Base-by-base conservation (phyloP, 2,888 invertebrate species). In the Andrena minutula region DNA sequence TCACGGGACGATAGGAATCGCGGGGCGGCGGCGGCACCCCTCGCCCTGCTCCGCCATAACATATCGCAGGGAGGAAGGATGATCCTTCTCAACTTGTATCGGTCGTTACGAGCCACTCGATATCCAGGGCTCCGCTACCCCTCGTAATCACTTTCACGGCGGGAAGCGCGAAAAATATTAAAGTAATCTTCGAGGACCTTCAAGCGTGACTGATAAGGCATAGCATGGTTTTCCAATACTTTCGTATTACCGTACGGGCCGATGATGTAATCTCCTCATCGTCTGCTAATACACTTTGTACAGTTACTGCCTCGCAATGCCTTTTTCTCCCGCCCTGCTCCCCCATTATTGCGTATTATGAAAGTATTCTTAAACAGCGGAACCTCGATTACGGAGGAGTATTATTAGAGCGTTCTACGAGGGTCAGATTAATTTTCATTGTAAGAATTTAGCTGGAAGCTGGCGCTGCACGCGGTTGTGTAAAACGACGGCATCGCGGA, bases 1-100 rank as follows among this genome's bases (percentile, higher is more conserved):
- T 66, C 60, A 56, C 65, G 75, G 80, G 71, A 71, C 81, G 87
- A 85, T 88, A 83, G 71, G 75, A 78, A 82, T 88, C 80, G 78
- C 47, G 69, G 65, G 32, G 63, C 35, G 35, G 23, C 69, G 58
- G 12, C 69, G 58, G 12, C 47, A 41, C 69, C 78, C 64, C 75
- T 64, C 71, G 23, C 53, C 49, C 58, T 56, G 23, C 53, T 49
- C 20, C 16, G 28, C 47, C 64, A 28, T 26, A 71, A 79, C 72
- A 35, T 73, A 70, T 75, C 69, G 72, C 61, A 58, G 51, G 71
- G 35, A 28, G 65, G 58, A 73, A 60, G 80, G 80, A 83, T 83
- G 74, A 84, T 84, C 83, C 83, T 80, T 69, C 80, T 79, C 76
- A 69, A 77, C 79, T 74, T 61, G 75, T 79, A 61, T 77, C 71